Evolutionary conservation across 2,113 vertebrate genomes (phyloP).

Genomic region (Pseudorectes ferrugineus): DNA sequence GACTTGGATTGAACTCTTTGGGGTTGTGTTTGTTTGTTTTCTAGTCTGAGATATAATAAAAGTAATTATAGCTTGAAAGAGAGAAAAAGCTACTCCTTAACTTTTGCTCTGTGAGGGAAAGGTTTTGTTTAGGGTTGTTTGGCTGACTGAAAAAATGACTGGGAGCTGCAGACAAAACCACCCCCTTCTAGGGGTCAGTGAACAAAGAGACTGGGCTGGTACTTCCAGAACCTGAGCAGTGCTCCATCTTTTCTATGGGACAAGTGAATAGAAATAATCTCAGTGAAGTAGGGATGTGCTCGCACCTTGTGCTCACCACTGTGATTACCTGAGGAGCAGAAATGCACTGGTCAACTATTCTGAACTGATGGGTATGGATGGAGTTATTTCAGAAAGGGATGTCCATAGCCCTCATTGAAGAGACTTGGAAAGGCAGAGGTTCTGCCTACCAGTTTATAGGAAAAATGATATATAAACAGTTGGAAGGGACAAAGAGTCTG

Average conservation of each 20-base stretch:
- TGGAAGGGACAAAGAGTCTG: background rate
- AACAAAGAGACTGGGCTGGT: background rate
- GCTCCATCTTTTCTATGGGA: background rate
- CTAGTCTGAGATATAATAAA: background rate
- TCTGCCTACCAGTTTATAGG: background rate
- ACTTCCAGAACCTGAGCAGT: background rate
- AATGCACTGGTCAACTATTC: background rate
- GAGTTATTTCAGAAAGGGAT: background rate
- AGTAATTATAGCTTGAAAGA: background rate
- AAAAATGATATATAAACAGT: background rate
- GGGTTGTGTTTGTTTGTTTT: background rate
- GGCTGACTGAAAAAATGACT: background rate
- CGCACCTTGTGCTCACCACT: rapidly evolving
- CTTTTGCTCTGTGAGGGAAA: background rate
- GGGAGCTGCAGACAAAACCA: background rate
- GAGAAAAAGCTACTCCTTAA: background rate
- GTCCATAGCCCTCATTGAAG: background rate
- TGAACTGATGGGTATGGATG: background rate
- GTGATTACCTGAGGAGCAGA: background rate
- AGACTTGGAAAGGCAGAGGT: background rate
- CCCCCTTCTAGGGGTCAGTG: background rate
- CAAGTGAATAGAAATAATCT: background rate
- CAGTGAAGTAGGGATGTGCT: background rate
- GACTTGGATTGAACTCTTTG: background rate
- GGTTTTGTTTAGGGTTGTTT: background rate